phyloP scores from a whole-genome alignment of 1,140 invertebrate species.

The Zaprionus lachaisei region DNA sequence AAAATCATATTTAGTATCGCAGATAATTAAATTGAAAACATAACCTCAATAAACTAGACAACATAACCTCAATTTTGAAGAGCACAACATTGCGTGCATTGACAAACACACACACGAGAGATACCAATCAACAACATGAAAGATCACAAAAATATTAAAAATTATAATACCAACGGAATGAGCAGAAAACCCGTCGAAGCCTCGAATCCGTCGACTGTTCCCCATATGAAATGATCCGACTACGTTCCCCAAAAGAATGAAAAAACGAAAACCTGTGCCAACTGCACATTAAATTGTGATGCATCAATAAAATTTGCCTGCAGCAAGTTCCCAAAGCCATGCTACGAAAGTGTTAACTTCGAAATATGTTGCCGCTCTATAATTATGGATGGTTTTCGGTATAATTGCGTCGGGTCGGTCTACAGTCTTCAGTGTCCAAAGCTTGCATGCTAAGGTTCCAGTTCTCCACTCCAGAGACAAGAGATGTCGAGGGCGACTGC shows the following conservation, averaged over 20 bases:
- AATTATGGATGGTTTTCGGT: slow-evolving; percentile 83
- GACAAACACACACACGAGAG: slow-evolving; percentile 58
- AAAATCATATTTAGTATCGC: not conserved
- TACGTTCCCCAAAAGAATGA: slow-evolving; percentile 19
- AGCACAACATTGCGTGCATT: slow-evolving; percentile 63
- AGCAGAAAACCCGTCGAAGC: not conserved
- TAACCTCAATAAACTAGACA: not conserved
- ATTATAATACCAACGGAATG: slow-evolving; percentile 61
- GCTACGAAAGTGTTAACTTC: slow-evolving; percentile 84
- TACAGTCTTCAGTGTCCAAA: not conserved
- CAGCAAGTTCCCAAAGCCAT: slow-evolving; percentile 80
- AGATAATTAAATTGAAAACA: slow-evolving; percentile 13
- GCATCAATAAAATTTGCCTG: slow-evolving; percentile 83
- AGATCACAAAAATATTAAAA: slow-evolving; percentile 68
- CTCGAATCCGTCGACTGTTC: not conserved
- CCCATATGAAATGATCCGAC: slow-evolving; percentile 64
- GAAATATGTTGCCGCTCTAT: slow-evolving; percentile 83
- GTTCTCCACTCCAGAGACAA: not conserved
- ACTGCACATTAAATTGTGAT: slow-evolving; percentile 83
- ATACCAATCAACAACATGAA: slow-evolving; percentile 78
- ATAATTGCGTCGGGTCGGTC: slow-evolving; percentile 66
- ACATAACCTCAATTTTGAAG: slow-evolving; percentile 17
- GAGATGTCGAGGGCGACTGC: slow-evolving; percentile 42
- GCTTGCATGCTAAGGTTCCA: slow-evolving; percentile 12
- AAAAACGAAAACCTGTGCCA: slow-evolving; percentile 41